These are phyloP conservation scores for Andinoacara biseriatus DNA, from an alignment of 2,113 vertebrate species.

Conservation along the genomic window DNA sequence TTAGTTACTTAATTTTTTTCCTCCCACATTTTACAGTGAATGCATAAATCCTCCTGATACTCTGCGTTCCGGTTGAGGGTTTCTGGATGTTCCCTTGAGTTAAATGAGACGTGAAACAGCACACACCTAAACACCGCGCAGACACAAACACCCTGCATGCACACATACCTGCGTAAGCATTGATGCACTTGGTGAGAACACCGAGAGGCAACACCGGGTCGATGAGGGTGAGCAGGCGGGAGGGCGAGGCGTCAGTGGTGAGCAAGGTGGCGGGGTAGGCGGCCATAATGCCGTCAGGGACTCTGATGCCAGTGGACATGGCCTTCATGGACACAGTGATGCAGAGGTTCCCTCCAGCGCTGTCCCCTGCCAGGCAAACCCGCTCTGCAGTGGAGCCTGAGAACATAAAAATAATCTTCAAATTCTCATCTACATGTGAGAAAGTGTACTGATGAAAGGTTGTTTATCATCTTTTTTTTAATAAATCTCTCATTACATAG, in stretches of 20 bases:
- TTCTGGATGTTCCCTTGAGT: background rate
- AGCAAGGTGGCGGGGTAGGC: conserved; percentile 90
- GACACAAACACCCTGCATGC: background rate
- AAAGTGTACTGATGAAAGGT: background rate
- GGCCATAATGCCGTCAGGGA: conserved; percentile 89
- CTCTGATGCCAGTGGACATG: conserved; percentile 81
- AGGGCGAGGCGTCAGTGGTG: conserved; percentile 85
- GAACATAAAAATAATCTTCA: background rate
- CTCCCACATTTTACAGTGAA: background rate
- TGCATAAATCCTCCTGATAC: background rate
- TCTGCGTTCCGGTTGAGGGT: conserved; percentile 9
- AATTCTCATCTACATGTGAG: background rate
- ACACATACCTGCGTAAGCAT: conserved; percentile 86
- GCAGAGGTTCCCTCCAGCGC: conserved; percentile 91
- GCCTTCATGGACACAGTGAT: conserved; percentile 89
- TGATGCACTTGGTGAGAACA: conserved; percentile 88
- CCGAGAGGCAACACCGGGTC: conserved; percentile 89
- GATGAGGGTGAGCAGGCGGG: conserved; percentile 89
- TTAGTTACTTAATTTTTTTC: conserved; percentile 14
- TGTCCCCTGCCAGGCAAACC: conserved; percentile 90
- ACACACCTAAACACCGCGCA: background rate
- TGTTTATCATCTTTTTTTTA: background rate
- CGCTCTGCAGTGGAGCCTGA: conserved; percentile 87
- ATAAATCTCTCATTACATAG: background rate
- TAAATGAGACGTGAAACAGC: conserved; percentile 37